Evolutionary conservation across 2,113 vertebrate species (phyloP).

Genomic region (Picathartes gymnocephalus): DNA sequence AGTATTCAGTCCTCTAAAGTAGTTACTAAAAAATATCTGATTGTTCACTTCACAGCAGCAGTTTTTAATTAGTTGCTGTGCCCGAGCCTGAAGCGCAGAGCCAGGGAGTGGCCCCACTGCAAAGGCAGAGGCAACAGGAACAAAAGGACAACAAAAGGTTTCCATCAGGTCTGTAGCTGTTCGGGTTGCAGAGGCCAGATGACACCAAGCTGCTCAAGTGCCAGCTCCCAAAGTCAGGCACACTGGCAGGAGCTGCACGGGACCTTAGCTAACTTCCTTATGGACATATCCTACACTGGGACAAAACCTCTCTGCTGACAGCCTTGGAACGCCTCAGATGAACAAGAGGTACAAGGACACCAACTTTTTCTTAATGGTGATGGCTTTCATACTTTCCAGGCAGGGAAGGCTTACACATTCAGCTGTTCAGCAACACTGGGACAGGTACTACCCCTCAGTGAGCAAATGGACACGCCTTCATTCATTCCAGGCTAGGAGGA

Average conservation of each 20-base stretch:
- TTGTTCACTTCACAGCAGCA: background rate
- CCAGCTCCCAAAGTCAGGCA: background rate
- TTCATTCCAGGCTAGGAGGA: background rate
- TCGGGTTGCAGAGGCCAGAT: background rate
- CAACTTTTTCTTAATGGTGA: background rate
- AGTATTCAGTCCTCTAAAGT: background rate
- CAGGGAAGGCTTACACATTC: background rate
- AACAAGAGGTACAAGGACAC: background rate
- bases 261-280: background rate
- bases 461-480: background rate
- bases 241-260: background rate
- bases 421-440: background rate
- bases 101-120: background rate
- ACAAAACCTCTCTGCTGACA: background rate
- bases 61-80: background rate
- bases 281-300: fast-evolving
- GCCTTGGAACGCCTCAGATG: background rate
- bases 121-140: background rate
- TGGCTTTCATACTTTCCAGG: background rate
- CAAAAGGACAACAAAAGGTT: fast-evolving
- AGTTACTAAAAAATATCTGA: background rate
- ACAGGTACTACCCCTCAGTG: background rate
- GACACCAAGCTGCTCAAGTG: background rate
- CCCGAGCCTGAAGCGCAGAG: fast-evolving
- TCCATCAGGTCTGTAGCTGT: background rate